Evolutionary conservation across 2,888 invertebrate genomes (phyloP).

Genomic region (Dromius quadrimaculatus): DNA sequence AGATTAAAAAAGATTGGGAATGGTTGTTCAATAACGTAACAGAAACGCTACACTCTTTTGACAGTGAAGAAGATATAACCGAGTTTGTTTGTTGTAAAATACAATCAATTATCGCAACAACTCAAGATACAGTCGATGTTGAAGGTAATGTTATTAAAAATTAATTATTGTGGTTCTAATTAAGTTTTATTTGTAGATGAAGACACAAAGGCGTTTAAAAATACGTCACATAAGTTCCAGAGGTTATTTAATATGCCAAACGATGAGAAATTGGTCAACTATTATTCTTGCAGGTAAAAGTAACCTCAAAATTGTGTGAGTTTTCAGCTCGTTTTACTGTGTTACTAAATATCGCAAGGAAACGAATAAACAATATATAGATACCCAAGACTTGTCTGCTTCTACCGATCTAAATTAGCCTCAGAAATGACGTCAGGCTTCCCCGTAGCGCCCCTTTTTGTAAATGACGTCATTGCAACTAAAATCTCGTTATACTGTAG

Average conservation of each 20-base stretch:
- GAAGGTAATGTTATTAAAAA: constrained; percentile 65
- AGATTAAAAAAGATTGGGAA: constrained; percentile 93
- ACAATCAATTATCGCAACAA: constrained; percentile 90
- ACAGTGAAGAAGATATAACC: constrained; percentile 92
- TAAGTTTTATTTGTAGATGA: constrained; percentile 75
- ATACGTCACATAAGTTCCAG: constrained; percentile 85
- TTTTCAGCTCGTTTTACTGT: neutral
- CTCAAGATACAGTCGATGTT: constrained; percentile 72
- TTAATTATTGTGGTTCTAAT: constrained; percentile 42
- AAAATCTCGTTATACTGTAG: too few species aligned
- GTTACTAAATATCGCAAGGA: too few species aligned
- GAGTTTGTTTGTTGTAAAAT: constrained; percentile 97
- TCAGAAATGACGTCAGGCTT: too few species aligned
- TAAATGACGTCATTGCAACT: too few species aligned
- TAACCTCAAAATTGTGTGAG: neutral
- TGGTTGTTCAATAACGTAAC: constrained; percentile 92
- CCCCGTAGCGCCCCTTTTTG: too few species aligned
- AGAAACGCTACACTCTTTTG: constrained; percentile 89
- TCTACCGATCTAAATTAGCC: too few species aligned
- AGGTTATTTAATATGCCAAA: constrained; percentile 90
- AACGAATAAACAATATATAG: too few species aligned
- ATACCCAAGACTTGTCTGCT: too few species aligned
- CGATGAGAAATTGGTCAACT: constrained; percentile 96
- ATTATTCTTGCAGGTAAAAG: constrained; percentile 89
- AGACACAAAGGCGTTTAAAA: constrained; percentile 83